A percentile compares a stretch with the other conserved stretches of the same genome.
Evolutionary conservation across 2,113 vertebrate genomes (phyloP).

Genomic region (Nothobranchius kuhntae): DNA sequence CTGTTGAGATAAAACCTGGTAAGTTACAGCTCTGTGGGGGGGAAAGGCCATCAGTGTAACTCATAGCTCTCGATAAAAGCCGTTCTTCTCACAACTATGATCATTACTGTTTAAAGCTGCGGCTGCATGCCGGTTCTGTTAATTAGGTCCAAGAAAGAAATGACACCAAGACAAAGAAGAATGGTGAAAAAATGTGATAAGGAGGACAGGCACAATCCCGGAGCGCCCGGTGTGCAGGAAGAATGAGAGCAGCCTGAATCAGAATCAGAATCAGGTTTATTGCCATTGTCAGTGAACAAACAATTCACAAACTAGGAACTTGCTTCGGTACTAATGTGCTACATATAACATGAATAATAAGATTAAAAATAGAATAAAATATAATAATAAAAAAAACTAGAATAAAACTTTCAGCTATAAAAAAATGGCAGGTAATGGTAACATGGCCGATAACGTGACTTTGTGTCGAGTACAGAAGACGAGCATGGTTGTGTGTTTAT

Average conservation of each 20-base stretch:
- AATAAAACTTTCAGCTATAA: no score
- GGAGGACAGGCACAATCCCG: slow-evolving; percentile 13
- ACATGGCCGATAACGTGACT: no score
- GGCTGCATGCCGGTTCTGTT: slow-evolving; percentile 44
- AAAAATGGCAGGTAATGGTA: no score
- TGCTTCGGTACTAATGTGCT: no score
- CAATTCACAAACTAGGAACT: no score
- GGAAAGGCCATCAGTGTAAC: slow-evolving; percentile 50
- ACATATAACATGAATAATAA: no score
- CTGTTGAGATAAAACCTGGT: slow-evolving; percentile 51
- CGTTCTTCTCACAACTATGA: slow-evolving; percentile 58
- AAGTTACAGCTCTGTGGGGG: slow-evolving; percentile 46
- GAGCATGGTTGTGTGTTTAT: no score
- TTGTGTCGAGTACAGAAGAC: no score
- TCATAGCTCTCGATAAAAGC: slow-evolving; percentile 43
- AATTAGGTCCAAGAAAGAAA: slow-evolving; percentile 53
- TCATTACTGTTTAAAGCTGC: slow-evolving; percentile 51
- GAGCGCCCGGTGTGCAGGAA: not conserved
- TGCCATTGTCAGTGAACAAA: no score
- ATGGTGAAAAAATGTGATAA: slow-evolving; percentile 38
- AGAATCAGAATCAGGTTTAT: no score
- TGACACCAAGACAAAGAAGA: slow-evolving; percentile 31
- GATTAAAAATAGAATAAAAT: no score
- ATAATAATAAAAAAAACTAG: no score
- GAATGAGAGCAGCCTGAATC: slow-evolving; percentile 27